Evolutionary conservation across 2,113 vertebrate species (phyloP), one percentile per base, ranked within the genome.

Genomic region (Macroglossus sobrinus): DNA sequence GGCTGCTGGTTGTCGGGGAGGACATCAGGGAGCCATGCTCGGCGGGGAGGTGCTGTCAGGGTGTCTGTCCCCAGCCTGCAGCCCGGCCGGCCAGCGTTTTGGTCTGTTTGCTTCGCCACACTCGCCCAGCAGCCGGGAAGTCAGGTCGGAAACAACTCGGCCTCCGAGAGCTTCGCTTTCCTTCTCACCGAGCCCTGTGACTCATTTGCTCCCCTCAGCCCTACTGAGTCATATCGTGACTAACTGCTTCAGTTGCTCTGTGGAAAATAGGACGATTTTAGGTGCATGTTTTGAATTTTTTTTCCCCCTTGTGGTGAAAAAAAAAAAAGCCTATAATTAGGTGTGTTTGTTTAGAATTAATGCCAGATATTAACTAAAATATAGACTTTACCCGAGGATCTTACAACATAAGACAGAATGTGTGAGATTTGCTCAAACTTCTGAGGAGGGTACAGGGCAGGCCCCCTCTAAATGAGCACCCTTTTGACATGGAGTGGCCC

Each of bases 21-120:
- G 61, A 22, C 0, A 4, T 0, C 5, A 0, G 59, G 69, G 4
- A 59, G 8, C 50, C 6, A 0, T 10, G 1, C 0, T 40, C 8
- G 33, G 18, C 30, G 1, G 21, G 5, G 4, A 57, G 5, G 43
- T 5, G 22, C 22, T 40, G 24, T 33, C 3, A 5, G 13, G 55
- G 9, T 3, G 3, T 35, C 4, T 11, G 68, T 10, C 53, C 26
- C 8, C 7, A 19, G 43, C 22, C 64, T 14, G 43, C 6, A 24
- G 38, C 81, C 61, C 35, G 1, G 16, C 3, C 0, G 15, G 40
- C 19, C 13, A 76, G 13, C 2, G 1, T 14, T 5, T 18, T 21
- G 3, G 2, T 68, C 24, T 59, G 2, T 19, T 19, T 12, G 63
- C 43, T 40, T 40, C 3, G n/a, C 57, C 15, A 8, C 16, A 8